Conservation (phyloP, 2,113 vertebrate genomes). For the Choloepus hoffmanni region DNA sequence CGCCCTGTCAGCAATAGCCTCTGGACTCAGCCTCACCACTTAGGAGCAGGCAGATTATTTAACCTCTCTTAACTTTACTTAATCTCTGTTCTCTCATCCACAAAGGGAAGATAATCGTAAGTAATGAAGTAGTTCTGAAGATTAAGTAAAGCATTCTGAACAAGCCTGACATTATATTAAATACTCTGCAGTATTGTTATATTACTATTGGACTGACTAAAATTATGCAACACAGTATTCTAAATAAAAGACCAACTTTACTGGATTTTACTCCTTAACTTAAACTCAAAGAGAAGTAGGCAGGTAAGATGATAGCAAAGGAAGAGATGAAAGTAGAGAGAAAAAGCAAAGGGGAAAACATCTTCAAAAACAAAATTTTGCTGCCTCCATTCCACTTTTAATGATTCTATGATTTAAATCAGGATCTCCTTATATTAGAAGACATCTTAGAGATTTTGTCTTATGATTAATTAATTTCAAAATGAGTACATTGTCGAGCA, state of each 20-base stretch:
- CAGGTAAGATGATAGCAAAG: neutral
- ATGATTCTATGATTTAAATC: neutral
- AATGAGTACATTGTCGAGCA: neutral
- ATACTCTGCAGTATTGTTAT: neutral
- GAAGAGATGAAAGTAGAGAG: neutral
- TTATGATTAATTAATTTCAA: neutral
- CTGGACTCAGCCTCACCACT: neutral
- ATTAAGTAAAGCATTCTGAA: neutral
- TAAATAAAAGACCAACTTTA: neutral
- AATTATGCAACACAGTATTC: neutral
- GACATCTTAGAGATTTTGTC: neutral
- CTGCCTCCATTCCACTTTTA: neutral
- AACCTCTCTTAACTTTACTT: conserved; percentile 8
- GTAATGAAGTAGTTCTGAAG: neutral
- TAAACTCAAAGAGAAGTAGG: neutral
- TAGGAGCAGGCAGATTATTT: neutral
- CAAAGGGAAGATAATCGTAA: neutral
- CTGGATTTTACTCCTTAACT: neutral
- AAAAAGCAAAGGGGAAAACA: neutral
- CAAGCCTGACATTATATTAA: neutral
- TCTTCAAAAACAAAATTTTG: neutral
- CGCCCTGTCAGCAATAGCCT: no score
- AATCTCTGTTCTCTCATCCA: neutral
- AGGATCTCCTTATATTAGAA: neutral
- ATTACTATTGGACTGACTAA: neutral